Evolutionary conservation across 1,140 invertebrate species (phyloP).

Genomic region (Bombus soroeensis): DNA sequence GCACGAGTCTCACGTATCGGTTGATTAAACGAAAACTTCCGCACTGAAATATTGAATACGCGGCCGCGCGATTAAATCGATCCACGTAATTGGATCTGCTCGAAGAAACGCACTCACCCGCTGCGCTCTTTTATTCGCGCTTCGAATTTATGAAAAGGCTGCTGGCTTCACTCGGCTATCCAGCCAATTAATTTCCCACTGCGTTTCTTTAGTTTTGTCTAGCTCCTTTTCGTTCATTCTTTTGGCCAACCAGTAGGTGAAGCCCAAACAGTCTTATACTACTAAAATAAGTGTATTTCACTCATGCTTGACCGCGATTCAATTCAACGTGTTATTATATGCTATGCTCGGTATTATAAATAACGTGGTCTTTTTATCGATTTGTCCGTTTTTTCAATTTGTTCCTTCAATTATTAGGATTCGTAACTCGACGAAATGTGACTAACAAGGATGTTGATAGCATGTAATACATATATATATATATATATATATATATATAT

Average conservation of each 20-base stretch:
- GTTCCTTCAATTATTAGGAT: not conserved
- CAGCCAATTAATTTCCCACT: not conserved
- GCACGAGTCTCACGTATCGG: no score
- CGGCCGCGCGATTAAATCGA: not conserved
- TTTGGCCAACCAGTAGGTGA: not conserved
- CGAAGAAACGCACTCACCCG: not conserved
- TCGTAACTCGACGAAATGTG: not conserved
- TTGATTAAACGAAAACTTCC: slow-evolving; percentile 4
- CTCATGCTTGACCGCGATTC: slow-evolving; percentile 12
- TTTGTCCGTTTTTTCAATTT: slow-evolving; percentile 3
- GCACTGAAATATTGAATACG: not conserved
- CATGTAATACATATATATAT: not conserved
- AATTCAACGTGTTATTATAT: not conserved
- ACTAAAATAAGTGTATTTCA: not conserved
- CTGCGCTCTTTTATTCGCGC: not conserved
- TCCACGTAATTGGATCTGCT: not conserved
- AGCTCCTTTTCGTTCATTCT: not conserved
- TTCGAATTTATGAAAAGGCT: not conserved
- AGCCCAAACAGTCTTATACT: not conserved
- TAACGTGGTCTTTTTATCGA: not conserved
- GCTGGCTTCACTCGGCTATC: not conserved
- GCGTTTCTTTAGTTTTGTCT: slow-evolving; percentile 3
- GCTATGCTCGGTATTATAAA: not conserved
- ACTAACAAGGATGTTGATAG: not conserved
- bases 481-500: no score